Conservation (phyloP, 2,797 vertebrate species). For the Zalophus californianus region DNA sequence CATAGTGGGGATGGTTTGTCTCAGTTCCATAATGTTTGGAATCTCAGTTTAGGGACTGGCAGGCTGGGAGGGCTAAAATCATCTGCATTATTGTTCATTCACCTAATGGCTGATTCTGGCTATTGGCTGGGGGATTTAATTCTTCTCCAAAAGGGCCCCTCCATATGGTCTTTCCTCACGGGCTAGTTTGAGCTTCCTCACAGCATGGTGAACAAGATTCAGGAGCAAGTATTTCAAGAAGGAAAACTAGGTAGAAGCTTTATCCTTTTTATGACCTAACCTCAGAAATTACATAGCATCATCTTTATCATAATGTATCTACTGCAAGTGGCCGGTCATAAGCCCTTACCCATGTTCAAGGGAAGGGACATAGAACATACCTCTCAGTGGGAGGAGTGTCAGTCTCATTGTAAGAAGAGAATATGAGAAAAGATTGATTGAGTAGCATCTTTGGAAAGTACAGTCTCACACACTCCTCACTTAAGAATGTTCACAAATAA, state of each 20-base stretch:
- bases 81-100: not conserved
- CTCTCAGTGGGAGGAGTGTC: not conserved
- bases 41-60: not conserved
- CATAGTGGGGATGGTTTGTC: not conserved
- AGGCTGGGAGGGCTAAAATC: not conserved
- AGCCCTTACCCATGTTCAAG: not conserved
- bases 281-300: not conserved
- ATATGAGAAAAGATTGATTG: not conserved
- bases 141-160: not conserved
- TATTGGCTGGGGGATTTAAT: not conserved
- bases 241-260: not conserved
- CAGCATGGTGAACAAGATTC: not conserved
- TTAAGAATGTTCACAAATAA: not conserved
- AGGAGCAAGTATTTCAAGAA: not conserved
- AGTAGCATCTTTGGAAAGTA: slow-evolving; percentile 26
- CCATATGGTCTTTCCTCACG: not conserved
- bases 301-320: not conserved
- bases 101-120: not conserved
- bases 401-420: slow-evolving; percentile 8
- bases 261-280: not conserved
- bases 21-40: not conserved
- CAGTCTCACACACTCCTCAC: not conserved
- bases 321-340: not conserved
- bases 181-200: not conserved
- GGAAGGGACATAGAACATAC: not conserved